Percentiles rank a stretch among this genome's conserved stretches.
phyloP scores from a whole-genome alignment of 2,888 invertebrate species.

The Aphodius sticticus region DNA sequence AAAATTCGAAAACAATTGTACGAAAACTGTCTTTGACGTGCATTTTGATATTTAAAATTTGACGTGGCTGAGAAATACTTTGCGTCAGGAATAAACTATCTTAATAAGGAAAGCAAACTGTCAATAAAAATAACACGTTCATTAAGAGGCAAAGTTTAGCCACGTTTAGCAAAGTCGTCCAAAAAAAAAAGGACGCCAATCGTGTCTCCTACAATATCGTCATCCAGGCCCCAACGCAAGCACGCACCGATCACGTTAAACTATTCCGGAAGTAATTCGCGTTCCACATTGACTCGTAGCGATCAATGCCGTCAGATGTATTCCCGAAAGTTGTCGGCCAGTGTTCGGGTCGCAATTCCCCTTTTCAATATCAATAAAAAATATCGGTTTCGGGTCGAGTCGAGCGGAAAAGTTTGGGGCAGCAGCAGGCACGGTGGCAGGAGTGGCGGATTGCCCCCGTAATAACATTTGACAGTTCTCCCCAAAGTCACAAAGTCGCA shows the following conservation, averaged over 20 bases:
- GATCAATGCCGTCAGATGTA: neutral
- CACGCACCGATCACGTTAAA: neutral
- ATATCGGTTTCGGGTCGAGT: slow-evolving; percentile 4
- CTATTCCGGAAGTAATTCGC: neutral
- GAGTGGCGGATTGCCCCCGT: neutral
- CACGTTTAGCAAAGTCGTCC: too few species aligned
- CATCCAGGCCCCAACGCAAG: too few species aligned
- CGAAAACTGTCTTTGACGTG: too few species aligned
- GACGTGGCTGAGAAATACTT: too few species aligned
- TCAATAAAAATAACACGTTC: too few species aligned
- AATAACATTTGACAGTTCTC: neutral
- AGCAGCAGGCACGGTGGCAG: neutral
- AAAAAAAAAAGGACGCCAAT: too few species aligned
- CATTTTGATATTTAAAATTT: too few species aligned
- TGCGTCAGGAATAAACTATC: too few species aligned
- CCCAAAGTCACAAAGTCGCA: neutral
- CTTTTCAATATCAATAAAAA: slow-evolving; percentile 4
- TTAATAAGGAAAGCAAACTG: too few species aligned
- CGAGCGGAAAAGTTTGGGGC: neutral
- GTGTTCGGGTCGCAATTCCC: neutral
- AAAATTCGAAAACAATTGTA: too few species aligned
- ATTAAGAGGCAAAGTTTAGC: too few species aligned
- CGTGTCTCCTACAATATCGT: too few species aligned
- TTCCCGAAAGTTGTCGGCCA: neutral
- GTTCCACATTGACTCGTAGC: neutral